These are phyloP conservation scores for Diarsia brunnea DNA, from an alignment of 2,888 invertebrate species.

Conservation along the genomic window DNA sequence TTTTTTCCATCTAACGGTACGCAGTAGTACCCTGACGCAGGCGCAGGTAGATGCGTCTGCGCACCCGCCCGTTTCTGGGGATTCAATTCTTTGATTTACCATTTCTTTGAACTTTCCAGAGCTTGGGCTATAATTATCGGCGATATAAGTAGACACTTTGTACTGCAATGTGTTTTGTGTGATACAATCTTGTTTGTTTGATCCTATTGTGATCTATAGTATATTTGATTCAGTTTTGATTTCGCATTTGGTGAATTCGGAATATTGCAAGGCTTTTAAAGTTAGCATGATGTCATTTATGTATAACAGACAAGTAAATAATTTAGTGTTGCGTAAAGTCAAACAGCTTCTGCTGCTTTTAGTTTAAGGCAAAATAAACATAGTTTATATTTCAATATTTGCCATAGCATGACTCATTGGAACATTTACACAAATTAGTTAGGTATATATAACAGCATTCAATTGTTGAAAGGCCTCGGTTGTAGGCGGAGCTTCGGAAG, in stretches of 20 bases:
- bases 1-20: constrained; percentile 79
- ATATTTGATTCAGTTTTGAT: not conserved
- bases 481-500: constrained; percentile 65
- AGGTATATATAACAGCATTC: constrained; percentile 53
- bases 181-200: constrained; percentile 41
- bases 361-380: constrained; percentile 31
- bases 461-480: constrained; percentile 61
- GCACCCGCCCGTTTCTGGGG: constrained; percentile 68
- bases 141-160: constrained; percentile 54
- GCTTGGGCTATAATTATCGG: constrained; percentile 57
- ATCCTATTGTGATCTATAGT: constrained; percentile 26
- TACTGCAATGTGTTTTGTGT: constrained; percentile 59
- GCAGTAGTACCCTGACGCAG: constrained; percentile 73
- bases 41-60: constrained; percentile 81
- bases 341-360: constrained; percentile 25
- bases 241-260: not conserved
- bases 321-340: constrained; percentile 9
- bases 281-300: constrained; percentile 33
- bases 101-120: constrained; percentile 74
- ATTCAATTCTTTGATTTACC: constrained; percentile 74
- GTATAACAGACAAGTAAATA: not conserved
- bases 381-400: constrained; percentile 44
- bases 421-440: constrained; percentile 59
- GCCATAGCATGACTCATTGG: constrained; percentile 40
- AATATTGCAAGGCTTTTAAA: not conserved